Evolutionary conservation across 2,888 invertebrate genomes (phyloP), one percentile per base, ranked within the genome.

Genomic region (Diarsia mendica): DNA sequence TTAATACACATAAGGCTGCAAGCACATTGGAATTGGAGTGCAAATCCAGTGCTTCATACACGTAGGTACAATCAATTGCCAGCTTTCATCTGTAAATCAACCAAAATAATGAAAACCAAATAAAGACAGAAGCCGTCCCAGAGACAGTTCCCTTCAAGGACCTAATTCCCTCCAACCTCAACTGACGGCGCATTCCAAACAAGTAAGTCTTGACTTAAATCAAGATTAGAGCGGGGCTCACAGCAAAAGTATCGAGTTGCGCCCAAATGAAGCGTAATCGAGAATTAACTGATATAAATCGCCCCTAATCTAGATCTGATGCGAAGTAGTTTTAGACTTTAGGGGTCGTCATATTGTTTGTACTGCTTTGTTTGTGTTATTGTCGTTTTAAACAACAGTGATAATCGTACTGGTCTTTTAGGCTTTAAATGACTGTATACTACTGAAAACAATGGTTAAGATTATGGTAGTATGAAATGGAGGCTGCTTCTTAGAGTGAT

Each of bases 121-220:
- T 74, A 66, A 69, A 82, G 39, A 67, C 72, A 63, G 67, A 79
- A 53, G 18, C 67, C 55, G 1, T 61, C 18, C 51, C 39, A 53
- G 28, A 73, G 79, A 70, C 72, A 72, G 63, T 75, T n/a, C 28
- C 53, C 60, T 63, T 51, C 70, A 53, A 55, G 67, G 48, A 33
- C 72, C 20, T 63, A 70, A 66, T 60, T 61, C 70, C 58, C 61
- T 18, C 33, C 18, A 70, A 60, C 69, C 72, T 51, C 79, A 82
- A 70, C 67, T 79, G 55, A 71, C 69, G 51, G 64, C 58, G 70
- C 70, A 72, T 67, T 64, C 73, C 65, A 63, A 78, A 70, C 73
- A 75, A 85, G 82, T 85, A 83, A 85, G 82, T 81, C 85, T 76
- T 66, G 72, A 82, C 72, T 83, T 85, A 85, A 83, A 83, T 83